Evolutionary conservation across 2,113 vertebrate species (phyloP).

Genomic region (Sclerurus mexicanus): DNA sequence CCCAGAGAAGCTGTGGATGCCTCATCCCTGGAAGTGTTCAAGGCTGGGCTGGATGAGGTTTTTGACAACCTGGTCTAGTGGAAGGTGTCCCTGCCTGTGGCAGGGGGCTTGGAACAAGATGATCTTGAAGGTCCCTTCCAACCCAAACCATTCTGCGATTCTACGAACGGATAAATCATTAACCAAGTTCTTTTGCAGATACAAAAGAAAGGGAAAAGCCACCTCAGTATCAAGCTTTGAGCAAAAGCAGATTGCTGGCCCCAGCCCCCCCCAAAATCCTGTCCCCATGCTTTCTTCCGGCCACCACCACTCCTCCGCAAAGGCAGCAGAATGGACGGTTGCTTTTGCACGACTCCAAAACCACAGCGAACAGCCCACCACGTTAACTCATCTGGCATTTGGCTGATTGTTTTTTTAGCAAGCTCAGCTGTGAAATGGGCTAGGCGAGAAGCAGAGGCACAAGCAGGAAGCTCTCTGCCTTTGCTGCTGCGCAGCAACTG

Average conservation of each 20-base stretch:
- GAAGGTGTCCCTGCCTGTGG: neutral
- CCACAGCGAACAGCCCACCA: constrained; percentile 10
- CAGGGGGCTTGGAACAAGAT: neutral
- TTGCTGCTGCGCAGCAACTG: neutral
- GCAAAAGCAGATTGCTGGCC: neutral
- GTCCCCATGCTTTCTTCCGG: neutral
- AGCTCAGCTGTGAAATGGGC: neutral
- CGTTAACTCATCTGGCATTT: neutral
- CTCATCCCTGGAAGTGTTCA: neutral
- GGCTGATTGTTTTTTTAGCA: neutral
- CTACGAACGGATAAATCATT: neutral
- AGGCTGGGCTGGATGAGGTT: rapidly evolving
- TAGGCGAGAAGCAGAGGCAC: neutral
- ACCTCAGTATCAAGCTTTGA: neutral
- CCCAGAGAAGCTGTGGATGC: neutral
- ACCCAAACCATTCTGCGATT: neutral
- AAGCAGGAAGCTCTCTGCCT: neutral
- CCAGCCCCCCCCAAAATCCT: neutral
- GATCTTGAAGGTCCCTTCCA: neutral
- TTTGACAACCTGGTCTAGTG: neutral
- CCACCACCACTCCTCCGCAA: neutral
- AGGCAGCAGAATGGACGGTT: neutral
- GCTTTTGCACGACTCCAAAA: neutral
- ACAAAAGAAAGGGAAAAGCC: neutral
- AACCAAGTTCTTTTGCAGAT: neutral